Conservation (phyloP, 2,888 invertebrate genomes). For the Acleris holmiana region DNA sequence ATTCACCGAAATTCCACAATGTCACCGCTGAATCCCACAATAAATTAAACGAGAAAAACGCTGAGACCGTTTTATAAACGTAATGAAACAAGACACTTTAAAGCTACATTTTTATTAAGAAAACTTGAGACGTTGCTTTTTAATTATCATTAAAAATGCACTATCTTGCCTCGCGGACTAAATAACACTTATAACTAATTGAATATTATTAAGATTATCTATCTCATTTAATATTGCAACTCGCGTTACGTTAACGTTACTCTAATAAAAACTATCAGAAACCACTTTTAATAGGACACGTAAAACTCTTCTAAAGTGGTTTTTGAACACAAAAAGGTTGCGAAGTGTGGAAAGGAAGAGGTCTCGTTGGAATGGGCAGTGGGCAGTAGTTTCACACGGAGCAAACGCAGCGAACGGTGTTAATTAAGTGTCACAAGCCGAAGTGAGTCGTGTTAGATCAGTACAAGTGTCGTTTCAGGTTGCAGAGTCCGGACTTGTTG, state of each 20-base stretch:
- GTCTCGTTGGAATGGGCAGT: slow-evolving; percentile 25
- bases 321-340: background rate
- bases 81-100: slow-evolving; percentile 12
- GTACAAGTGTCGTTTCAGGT: slow-evolving; percentile 5
- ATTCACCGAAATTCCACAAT: slow-evolving; percentile 19
- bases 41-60: slow-evolving; percentile 11
- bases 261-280: background rate
- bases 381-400: slow-evolving; percentile 17
- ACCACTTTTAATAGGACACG: slow-evolving; percentile 16
- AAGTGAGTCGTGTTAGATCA: slow-evolving; percentile 10
- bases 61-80: slow-evolving; percentile 8
- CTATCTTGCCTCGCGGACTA: background rate
- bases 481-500: slow-evolving; percentile 3
- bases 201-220: background rate
- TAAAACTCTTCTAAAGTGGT: background rate
- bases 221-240: slow-evolving; percentile 4
- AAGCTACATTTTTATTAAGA: background rate
- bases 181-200: slow-evolving; percentile 3
- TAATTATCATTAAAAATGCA: slow-evolving; percentile 20
- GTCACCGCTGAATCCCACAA: background rate
- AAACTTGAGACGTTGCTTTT: slow-evolving; percentile 14
- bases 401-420: slow-evolving; percentile 15
- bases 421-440: slow-evolving; percentile 23
- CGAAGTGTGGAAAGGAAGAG: slow-evolving; percentile 3
- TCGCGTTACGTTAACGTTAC: slow-evolving; percentile 5